Evolutionary conservation across 2,113 vertebrate genomes (phyloP).

Genomic region (Erinaceus europaeus): DNA sequence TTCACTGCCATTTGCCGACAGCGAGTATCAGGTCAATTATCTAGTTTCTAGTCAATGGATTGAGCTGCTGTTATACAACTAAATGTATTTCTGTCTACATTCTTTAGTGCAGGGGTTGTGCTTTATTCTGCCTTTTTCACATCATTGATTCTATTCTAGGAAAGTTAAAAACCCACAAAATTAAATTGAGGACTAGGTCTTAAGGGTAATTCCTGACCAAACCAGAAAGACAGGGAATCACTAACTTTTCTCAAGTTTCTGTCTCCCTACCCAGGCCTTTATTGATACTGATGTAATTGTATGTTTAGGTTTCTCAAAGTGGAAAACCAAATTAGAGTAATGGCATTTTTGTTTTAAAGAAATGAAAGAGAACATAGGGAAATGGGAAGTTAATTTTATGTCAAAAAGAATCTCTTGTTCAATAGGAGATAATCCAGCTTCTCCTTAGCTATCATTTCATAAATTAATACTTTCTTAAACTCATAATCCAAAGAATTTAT

Average conservation of each 20-base stretch:
- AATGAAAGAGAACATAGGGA: conserved; percentile 59
- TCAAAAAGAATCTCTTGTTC: conserved; percentile 74
- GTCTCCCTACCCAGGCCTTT: conserved; percentile 58
- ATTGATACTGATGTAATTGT: conserved; percentile 41
- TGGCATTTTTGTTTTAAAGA: conserved; percentile 67
- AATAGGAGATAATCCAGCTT: conserved; percentile 87
- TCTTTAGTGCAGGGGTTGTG: conserved; percentile 59
- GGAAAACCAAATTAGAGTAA: conserved; percentile 65
- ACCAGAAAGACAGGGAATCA: conserved; percentile 56
- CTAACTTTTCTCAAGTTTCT: conserved; percentile 41
- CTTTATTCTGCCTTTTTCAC: conserved; percentile 67
- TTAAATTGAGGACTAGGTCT: conserved; percentile 70
- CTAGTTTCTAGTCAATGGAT: conserved; percentile 62
- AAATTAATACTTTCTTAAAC: conserved; percentile 87
- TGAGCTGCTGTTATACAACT: conserved; percentile 43
- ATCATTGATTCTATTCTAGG: conserved; percentile 61
- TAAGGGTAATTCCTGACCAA: conserved; percentile 56
- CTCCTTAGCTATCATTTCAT: conserved; percentile 84
- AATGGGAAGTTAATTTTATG: conserved; percentile 54
- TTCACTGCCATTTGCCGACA: conserved; percentile 75
- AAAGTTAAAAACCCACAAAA: conserved; percentile 59
- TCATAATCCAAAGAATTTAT: conserved; percentile 83
- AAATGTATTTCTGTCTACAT: not conserved
- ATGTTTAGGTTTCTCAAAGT: conserved; percentile 63
- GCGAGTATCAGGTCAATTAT: conserved; percentile 59